Evolutionary conservation across 1,140 invertebrate species (phyloP).

Genomic region (Bacillus rossius): DNA sequence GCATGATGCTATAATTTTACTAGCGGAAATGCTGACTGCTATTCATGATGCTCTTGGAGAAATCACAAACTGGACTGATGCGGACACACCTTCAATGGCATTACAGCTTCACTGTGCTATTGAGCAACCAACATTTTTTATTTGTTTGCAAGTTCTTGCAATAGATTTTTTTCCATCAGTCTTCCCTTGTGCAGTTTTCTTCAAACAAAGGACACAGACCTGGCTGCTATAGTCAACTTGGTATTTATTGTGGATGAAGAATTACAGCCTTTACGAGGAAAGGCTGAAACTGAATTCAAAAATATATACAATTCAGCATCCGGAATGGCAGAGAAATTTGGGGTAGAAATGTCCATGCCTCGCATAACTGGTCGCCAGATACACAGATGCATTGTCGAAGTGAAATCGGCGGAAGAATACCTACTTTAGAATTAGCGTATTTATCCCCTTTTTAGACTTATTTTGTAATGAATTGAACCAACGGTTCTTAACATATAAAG

Average conservation of each 20-base stretch:
- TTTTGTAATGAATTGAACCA: neutral
- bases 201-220: neutral
- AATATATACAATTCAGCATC: neutral
- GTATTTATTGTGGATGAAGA: neutral
- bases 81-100: neutral
- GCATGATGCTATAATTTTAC: conserved; percentile 19
- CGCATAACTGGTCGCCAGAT: neutral
- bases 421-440: neutral
- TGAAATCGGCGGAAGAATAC: neutral
- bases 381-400: neutral
- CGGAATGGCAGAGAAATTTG: neutral
- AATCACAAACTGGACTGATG: conserved; percentile 2
- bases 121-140: conserved; percentile 4
- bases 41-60: conserved; percentile 12
- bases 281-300: neutral
- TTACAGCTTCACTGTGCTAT: neutral
- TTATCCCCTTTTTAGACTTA: neutral
- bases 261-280: conserved; percentile 1
- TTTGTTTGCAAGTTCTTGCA: neutral
- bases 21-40: conserved; percentile 10
- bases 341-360: neutral
- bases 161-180: conserved; percentile 4
- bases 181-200: conserved; percentile 1
- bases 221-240: neutral
- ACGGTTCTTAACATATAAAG: neutral